phyloP scores from a whole-genome alignment of 1,140 invertebrate species.

The Drosophila prosaltans region DNA sequence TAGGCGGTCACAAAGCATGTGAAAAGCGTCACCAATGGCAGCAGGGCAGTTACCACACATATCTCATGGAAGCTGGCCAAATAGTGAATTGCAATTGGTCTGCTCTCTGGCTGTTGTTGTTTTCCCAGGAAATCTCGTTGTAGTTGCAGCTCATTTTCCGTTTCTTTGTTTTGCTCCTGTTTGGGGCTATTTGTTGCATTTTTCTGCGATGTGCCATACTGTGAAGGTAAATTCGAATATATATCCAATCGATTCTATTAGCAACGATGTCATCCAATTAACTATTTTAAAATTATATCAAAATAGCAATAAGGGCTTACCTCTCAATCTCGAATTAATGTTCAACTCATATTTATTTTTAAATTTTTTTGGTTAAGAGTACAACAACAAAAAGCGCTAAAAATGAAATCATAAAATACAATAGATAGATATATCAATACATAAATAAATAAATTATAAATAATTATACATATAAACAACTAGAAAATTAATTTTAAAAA shows the following conservation, averaged over 20 bases:
- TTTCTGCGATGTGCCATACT: constrained; percentile 19
- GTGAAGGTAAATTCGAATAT: neutral
- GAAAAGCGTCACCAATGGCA: constrained; percentile 91
- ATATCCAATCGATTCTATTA: neutral
- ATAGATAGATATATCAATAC: constrained; percentile 1
- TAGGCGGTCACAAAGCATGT: constrained; percentile 94
- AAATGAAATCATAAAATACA: constrained; percentile 21
- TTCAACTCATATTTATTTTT: neutral
- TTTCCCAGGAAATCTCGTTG: neutral
- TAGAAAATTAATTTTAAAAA: constrained; percentile 6
- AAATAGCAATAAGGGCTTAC: neutral
- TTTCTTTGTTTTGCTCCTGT: constrained; percentile 22
- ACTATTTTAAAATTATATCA: neutral
- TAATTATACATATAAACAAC: constrained; percentile 10
- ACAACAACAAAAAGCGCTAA: constrained; percentile 22
- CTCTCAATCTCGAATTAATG: constrained; percentile 1
- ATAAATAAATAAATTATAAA: constrained; percentile 8
- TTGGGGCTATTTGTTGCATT: constrained; percentile 54
- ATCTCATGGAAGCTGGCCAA: constrained; percentile 86
- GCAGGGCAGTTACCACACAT: constrained; percentile 90
- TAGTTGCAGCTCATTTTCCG: constrained; percentile 6
- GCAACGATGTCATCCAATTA: neutral
- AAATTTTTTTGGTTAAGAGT: constrained; percentile 5
- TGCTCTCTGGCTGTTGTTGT: neutral
- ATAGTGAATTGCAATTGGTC: constrained; percentile 70